A percentile compares a stretch with the other conserved stretches of the same genome.
phyloP scores from a whole-genome alignment of 1,140 invertebrate genomes.

The Drosophila rufa region DNA sequence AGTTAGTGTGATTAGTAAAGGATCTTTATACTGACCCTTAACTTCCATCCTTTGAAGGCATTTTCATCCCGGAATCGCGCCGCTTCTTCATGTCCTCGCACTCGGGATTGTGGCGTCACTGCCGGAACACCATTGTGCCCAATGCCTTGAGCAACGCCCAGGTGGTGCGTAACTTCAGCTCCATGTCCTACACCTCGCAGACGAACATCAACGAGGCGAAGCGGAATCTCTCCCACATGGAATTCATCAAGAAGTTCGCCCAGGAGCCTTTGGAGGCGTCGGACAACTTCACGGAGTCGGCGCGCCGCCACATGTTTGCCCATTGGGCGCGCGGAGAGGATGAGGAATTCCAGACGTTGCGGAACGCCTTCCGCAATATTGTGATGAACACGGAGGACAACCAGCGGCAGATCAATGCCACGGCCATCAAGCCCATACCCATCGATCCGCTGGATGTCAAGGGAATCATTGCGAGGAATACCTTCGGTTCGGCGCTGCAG shows the following conservation, averaged over 20 bases:
- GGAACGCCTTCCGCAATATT: constrained; percentile 64
- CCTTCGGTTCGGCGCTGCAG: constrained; percentile 70
- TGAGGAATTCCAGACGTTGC: constrained; percentile 69
- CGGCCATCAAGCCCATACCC: constrained; percentile 51
- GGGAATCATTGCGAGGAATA: constrained; percentile 43
- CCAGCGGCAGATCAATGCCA: constrained; percentile 64
- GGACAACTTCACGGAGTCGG: constrained; percentile 75
- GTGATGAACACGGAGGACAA: constrained; percentile 64
- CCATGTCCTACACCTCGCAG: constrained; percentile 70
- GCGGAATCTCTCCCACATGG: constrained; percentile 60
- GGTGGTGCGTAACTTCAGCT: constrained; percentile 80
- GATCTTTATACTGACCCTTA: constrained; percentile 41
- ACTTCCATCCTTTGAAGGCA: constrained; percentile 85
- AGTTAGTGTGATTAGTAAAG: background rate
- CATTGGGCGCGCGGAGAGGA: constrained; percentile 79
- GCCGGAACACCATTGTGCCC: constrained; percentile 85
- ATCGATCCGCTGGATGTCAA: constrained; percentile 71
- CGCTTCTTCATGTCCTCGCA: constrained; percentile 88
- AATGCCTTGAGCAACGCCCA: constrained; percentile 68
- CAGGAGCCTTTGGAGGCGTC: constrained; percentile 46
- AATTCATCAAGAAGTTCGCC: constrained; percentile 71
- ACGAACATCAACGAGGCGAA: constrained; percentile 66
- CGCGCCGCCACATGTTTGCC: constrained; percentile 80
- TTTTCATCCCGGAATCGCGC: constrained; percentile 86
- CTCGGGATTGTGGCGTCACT: constrained; percentile 90